phyloP scores from a whole-genome alignment of 2,888 invertebrate species.

The Buathra laborator region DNA sequence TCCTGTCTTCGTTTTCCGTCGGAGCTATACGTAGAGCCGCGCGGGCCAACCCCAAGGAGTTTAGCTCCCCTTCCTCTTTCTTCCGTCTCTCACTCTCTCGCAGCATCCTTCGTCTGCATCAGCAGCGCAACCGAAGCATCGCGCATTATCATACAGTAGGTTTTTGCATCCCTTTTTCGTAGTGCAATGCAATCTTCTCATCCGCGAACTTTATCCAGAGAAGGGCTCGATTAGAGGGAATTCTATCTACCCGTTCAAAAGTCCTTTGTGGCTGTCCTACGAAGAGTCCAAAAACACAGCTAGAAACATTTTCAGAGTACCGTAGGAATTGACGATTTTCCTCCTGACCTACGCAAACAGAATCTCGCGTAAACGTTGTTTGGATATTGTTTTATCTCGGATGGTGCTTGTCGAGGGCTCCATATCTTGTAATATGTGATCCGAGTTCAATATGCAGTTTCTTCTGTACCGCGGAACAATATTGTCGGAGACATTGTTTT shows the following conservation, averaged over 20 bases:
- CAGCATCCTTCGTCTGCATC: slow-evolving; percentile 43
- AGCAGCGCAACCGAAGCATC: slow-evolving; percentile 38
- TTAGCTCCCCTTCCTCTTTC: slow-evolving; percentile 65
- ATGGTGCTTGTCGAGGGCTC: background rate
- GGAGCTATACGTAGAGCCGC: slow-evolving; percentile 49
- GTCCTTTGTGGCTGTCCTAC: background rate
- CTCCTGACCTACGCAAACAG: slow-evolving; percentile 67
- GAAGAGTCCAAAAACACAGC: slow-evolving; percentile 28
- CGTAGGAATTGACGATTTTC: slow-evolving; percentile 53
- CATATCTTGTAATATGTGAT: background rate
- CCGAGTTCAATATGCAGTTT: slow-evolving; percentile 5
- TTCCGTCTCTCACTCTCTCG: slow-evolving; percentile 45
- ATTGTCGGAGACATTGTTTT: slow-evolving; percentile 35
- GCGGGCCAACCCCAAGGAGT: slow-evolving; percentile 40
- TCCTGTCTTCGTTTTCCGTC: slow-evolving; percentile 70
- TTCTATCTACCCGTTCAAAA: background rate
- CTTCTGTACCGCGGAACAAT: background rate
- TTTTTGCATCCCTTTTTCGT: slow-evolving; percentile 80
- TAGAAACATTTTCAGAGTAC: background rate
- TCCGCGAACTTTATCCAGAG: slow-evolving; percentile 21
- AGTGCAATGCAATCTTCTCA: slow-evolving; percentile 70
- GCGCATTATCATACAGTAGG: slow-evolving; percentile 83
- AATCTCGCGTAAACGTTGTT: slow-evolving; percentile 50
- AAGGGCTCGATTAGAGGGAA: slow-evolving; percentile 13
- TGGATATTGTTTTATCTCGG: slow-evolving; percentile 54